These are phyloP conservation scores for Myodes glareolus DNA, from an alignment of 2,113 vertebrate genomes.

Conservation along the genomic window DNA sequence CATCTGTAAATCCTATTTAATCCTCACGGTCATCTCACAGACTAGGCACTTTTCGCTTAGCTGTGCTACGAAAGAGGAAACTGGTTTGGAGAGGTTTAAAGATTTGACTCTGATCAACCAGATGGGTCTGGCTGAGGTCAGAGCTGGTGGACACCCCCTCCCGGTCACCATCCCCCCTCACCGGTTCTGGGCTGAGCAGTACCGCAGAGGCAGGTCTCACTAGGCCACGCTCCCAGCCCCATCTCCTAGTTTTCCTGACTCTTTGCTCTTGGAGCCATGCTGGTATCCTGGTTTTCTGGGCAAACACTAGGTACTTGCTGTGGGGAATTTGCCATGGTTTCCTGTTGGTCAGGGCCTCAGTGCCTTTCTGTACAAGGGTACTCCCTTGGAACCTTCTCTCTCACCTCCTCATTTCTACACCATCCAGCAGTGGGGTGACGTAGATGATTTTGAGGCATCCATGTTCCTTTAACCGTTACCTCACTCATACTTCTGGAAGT, in stretches of 20 bases:
- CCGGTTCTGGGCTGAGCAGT: background rate
- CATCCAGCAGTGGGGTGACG: background rate
- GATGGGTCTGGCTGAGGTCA: background rate
- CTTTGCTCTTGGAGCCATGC: background rate
- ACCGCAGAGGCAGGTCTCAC: background rate
- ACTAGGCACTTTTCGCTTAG: background rate
- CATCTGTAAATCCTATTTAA: background rate
- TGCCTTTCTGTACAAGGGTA: background rate
- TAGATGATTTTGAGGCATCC: background rate
- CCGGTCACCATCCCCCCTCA: too few species aligned
- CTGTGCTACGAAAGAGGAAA: background rate
- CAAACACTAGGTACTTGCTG: background rate
- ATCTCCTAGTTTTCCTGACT: background rate
- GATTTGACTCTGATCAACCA: background rate
- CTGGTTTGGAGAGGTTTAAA: background rate
- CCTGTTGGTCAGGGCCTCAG: background rate
- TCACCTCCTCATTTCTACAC: background rate
- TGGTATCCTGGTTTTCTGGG: background rate
- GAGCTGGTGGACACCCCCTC: background rate
- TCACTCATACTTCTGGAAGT: background rate
- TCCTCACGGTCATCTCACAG: background rate
- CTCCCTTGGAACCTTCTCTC: background rate
- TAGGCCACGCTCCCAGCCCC: background rate
- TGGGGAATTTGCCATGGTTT: background rate
- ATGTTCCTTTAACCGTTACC: background rate